Percentiles rank a stretch among this genome's conserved stretches.
These are phyloP conservation scores for Odiellus spinosus DNA, from an alignment of 2,888 invertebrate species.

Conservation along the genomic window DNA sequence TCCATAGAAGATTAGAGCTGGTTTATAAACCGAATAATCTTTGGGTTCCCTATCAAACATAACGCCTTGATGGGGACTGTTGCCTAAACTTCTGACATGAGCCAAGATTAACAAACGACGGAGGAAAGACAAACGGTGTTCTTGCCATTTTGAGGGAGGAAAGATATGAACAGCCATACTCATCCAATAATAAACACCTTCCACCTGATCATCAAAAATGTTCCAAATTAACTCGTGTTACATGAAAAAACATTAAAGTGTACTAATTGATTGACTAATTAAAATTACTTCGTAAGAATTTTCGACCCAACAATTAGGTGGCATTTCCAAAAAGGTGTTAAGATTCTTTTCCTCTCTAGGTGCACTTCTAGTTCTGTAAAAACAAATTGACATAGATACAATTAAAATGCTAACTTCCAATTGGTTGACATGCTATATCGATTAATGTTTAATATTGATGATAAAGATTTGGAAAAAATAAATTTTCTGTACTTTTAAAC, in stretches of 20 bases:
- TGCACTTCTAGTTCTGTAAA: slow-evolving; percentile 31
- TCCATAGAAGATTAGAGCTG: slow-evolving; percentile 66
- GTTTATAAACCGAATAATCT: slow-evolving; percentile 66
- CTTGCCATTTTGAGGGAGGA: slow-evolving; percentile 59
- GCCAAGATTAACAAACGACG: slow-evolving; percentile 57
- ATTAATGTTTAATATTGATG: too few species aligned
- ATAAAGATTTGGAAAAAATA: too few species aligned
- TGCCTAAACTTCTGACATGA: slow-evolving; percentile 45
- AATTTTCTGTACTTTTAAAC: too few species aligned
- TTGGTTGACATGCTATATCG: too few species aligned
- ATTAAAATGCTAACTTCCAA: too few species aligned
- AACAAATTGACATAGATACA: neutral
- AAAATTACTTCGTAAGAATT: slow-evolving; percentile 51
- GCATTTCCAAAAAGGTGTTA: slow-evolving; percentile 49
- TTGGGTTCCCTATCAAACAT: slow-evolving; percentile 24
- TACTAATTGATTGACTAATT: neutral
- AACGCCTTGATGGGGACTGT: too few species aligned
- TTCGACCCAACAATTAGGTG: slow-evolving; percentile 43
- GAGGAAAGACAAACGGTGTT: slow-evolving; percentile 50
- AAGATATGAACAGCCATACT: slow-evolving; percentile 63
- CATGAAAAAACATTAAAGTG: neutral
- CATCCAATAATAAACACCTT: slow-evolving; percentile 77
- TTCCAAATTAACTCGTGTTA: neutral
- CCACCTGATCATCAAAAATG: slow-evolving; percentile 38
- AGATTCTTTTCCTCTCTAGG: slow-evolving; percentile 60